These are phyloP conservation scores for Achatina immaculata DNA, from an alignment of 1,140 invertebrate species.

Conservation along the genomic window DNA sequence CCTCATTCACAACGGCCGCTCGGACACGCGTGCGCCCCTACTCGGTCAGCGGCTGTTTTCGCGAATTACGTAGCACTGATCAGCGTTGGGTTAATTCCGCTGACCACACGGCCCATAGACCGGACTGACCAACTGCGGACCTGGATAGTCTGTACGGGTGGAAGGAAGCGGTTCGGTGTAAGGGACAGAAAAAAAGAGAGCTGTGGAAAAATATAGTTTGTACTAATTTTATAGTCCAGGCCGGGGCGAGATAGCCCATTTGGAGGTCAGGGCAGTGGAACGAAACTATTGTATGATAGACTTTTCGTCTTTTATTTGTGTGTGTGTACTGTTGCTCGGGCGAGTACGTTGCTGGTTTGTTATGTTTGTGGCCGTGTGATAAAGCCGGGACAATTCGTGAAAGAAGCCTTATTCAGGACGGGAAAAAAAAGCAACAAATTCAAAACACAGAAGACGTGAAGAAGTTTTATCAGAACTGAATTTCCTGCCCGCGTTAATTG, in stretches of 20 bases:
- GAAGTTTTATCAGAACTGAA: too few species aligned
- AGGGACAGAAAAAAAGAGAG: background rate
- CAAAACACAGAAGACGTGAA: too few species aligned
- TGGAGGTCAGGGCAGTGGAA: background rate
- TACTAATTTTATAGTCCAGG: background rate
- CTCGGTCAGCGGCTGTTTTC: background rate
- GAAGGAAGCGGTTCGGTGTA: background rate
- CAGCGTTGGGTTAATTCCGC: background rate
- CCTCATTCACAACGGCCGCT: background rate
- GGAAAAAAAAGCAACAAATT: too few species aligned
- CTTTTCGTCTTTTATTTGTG: too few species aligned
- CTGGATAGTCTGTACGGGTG: background rate
- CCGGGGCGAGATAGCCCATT: background rate
- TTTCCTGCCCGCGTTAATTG: too few species aligned
- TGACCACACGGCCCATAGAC: background rate
- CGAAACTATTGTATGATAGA: background rate
- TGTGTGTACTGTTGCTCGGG: too few species aligned
- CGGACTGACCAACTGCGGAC: background rate
- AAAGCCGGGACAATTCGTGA: too few species aligned
- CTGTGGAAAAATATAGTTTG: conserved; percentile 1
- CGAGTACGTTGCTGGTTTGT: too few species aligned
- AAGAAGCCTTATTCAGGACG: too few species aligned
- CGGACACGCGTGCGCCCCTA: background rate
- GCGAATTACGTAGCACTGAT: background rate
- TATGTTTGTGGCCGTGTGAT: too few species aligned